Evolutionary conservation across 2,113 vertebrate species (phyloP).

Genomic region (Xenopus tropicalis): UCB_Xtro_10.0 CM004446.2:94987001-94987500

Average conservation of each 20-base stretch:
- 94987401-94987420: slow-evolving; percentile 33
- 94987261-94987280: slow-evolving; percentile 20
- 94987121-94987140: no score
- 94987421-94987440: slow-evolving; percentile 39
- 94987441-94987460: slow-evolving; percentile 18
- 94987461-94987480: slow-evolving; percentile 13
- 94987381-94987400: slow-evolving; percentile 42
- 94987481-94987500: background rate
- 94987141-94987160: no score
- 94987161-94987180: no score
- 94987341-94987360: slow-evolving; percentile 33
- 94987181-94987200: background rate
- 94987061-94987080: no score
- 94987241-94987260: background rate
- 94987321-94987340: slow-evolving; percentile 42
- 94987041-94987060: no score
- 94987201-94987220: background rate
- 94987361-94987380: slow-evolving; percentile 29
- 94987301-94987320: slow-evolving; percentile 40
- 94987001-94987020: no score
- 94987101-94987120: no score
- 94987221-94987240: background rate
- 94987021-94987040: no score
- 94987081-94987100: no score
- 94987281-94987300: slow-evolving; percentile 30